Conservation (phyloP, 2,113 vertebrate genomes). For the Bubo scandiacus region DNA sequence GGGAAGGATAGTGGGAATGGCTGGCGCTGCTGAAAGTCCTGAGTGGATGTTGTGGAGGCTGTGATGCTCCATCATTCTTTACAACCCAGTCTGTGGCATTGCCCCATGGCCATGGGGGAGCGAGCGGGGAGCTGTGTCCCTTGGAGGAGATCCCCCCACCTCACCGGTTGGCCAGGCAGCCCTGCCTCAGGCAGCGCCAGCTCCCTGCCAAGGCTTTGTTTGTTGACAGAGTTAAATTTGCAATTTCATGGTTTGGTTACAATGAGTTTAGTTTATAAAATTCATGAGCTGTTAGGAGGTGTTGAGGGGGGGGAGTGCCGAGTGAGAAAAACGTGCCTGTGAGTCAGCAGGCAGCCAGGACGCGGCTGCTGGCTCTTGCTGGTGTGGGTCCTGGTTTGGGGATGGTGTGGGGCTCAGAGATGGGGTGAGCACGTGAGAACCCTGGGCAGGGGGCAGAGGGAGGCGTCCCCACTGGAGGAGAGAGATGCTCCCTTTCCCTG, state of each 20-base stretch:
- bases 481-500: not conserved
- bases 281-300: conserved; percentile 46
- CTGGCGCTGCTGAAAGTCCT: accelerated
- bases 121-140: accelerated
- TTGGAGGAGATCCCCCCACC: not conserved
- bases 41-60: not conserved
- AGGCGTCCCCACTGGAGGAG: accelerated
- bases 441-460: accelerated
- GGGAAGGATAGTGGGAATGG: not conserved
- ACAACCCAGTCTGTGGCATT: accelerated
- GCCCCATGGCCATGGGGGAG: not conserved
- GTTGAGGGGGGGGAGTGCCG: not conserved
- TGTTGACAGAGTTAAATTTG: conserved; percentile 58
- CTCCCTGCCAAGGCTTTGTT: conserved; percentile 18
- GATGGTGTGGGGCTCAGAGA: not conserved
- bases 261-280: conserved; percentile 61
- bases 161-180: not conserved
- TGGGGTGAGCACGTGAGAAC: not conserved
- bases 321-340: not conserved
- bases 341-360: not conserved
- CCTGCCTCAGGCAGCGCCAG: not conserved
- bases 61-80: not conserved
- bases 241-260: conserved; percentile 69
- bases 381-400: not conserved
- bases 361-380: not conserved